A percentile compares a stretch with the other conserved stretches of the same genome.
Evolutionary conservation across 2,113 vertebrate genomes (phyloP).

Genomic region (Platysteira castanea): DNA sequence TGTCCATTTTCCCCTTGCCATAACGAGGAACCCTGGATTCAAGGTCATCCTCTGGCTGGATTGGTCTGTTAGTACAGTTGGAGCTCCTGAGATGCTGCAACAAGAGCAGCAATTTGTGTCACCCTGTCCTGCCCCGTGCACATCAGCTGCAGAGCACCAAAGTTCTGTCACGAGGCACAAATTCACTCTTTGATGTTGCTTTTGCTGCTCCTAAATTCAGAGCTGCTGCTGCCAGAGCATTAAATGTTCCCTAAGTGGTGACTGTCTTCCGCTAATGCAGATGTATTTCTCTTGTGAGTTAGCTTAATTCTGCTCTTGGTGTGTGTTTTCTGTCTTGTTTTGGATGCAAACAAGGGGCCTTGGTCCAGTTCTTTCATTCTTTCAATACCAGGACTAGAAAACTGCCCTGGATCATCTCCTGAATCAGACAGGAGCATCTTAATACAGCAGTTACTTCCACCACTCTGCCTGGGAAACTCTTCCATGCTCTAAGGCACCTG

Average conservation of each 20-base stretch:
- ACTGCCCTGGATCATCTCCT: not conserved
- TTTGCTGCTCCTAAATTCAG: not conserved
- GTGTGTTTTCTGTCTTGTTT: not conserved
- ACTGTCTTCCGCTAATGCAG: slow-evolving; percentile 2
- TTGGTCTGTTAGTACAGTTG: not conserved
- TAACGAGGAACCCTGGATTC: not conserved
- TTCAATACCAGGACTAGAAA: not conserved
- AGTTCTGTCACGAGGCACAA: not conserved
- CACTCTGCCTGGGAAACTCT: not conserved
- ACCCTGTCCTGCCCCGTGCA: not conserved
- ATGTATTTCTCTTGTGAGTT: slow-evolving; percentile 24
- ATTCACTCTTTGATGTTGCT: not conserved
- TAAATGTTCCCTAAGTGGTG: not conserved
- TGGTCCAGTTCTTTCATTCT: not conserved
- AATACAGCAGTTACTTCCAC: not conserved
- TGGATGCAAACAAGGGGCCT: not conserved
- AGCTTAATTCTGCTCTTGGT: not conserved
- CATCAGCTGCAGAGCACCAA: not conserved
- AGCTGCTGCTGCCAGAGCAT: not conserved
- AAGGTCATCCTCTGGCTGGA: not conserved
- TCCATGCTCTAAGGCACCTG: not conserved
- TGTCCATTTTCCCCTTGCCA: not conserved
- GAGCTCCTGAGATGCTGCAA: not conserved
- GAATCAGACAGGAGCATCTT: not conserved
- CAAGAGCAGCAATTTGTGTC: not conserved